Base-by-base conservation (phyloP, 1,140 invertebrate genomes). In the Drosophila suzukii region DNA sequence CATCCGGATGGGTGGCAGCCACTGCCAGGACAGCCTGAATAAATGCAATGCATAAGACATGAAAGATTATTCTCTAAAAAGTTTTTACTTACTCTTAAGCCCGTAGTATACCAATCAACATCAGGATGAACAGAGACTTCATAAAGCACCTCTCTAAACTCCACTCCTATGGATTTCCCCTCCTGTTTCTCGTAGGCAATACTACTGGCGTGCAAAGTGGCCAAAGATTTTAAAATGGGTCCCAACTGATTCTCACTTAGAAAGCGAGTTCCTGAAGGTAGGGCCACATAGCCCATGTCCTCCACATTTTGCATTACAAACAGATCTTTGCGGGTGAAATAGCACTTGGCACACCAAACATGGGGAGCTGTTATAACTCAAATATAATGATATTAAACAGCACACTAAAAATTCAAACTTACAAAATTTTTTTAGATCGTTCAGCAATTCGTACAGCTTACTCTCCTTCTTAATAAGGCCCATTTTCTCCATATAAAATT, bases 251-350 rank as follows among this genome's bases (percentile, higher is more conserved):
- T 70, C 5, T 93, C 59, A 49, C 65, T 91, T 4, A 81, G 65
- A 6, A 85, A 88, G 0, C 57, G 56, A 1, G 77, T 75, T 0
- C 55, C 49, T 0, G 61, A 0, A 0, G 79, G 50, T 13, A 90
- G 20, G 4, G 90, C 71, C 1, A 75, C 75, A 46, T 93, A 93
- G 0, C 91, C 92, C 39, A 84, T 46, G 1, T 65, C 56, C 5
- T 73, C 57, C 4, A 93, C 71, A 34, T 93, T 93, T 62, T 93
- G 92, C 61, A 93, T 89, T 0, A 94, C 86, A 44, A 93, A 81
- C 20, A 92, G 46, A 76, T 93, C 86, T 0, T 88, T 38, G 3
- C 92, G 92, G 0, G 71, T 63, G 8, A 85, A 81, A 47, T 92
- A 93, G 44, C 93, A 93, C n/a, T 79, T 66, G n/a, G 92, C 81